Base-by-base conservation (phyloP, 2,888 invertebrate species). In the Endotricha flammealis region DNA sequence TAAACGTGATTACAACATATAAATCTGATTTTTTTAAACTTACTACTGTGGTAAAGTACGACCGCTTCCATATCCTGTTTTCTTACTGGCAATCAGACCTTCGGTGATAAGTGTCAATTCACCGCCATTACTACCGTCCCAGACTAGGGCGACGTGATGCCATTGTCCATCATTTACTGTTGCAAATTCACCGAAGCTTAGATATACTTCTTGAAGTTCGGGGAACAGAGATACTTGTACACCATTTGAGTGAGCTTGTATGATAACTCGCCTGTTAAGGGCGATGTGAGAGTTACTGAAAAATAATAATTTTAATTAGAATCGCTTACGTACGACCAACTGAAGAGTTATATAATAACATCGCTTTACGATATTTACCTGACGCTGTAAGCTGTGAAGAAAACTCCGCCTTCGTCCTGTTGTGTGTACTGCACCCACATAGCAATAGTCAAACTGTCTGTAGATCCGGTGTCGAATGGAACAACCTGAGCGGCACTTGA, bases 371-470 rank as follows among this genome's bases (percentile, higher is more conserved):
- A 32, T 27, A 46, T 48, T 32, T 87, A 93, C 92, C 93, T 92
- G 32, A 97, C 97, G 45, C 93, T 92, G 68, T 97, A 98, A 3
- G 98, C 89, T 0, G 96, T 97, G 62, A 97, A 95, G 90, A 98
- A 96, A 38, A 95, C 94, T 48, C 98, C 98, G 41, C 93, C 94
- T 77, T 96, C 97, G 57, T 96, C 96, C 75, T 92, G 92, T 63
- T 93, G 93, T 0, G 95, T 94, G 63, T 96, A 99, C 71, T 97
- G 96, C 0, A 99, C 96, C 99, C 99, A 99, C 91, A 98, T 91
- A 10, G 95, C 96, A 35, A 99, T 89, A 0, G 97, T 96, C 16
- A 98, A 74, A 58, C 95, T 94, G 48, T 91, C 91, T 38, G 92
- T 91, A 9, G 90, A 90, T 2, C 91, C 91, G 8, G 93, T 93